A percentile compares a stretch with the other conserved stretches of the same genome.
Conservation (phyloP, 2,113 vertebrate species). For the Malurus alboscapulatus region DNA sequence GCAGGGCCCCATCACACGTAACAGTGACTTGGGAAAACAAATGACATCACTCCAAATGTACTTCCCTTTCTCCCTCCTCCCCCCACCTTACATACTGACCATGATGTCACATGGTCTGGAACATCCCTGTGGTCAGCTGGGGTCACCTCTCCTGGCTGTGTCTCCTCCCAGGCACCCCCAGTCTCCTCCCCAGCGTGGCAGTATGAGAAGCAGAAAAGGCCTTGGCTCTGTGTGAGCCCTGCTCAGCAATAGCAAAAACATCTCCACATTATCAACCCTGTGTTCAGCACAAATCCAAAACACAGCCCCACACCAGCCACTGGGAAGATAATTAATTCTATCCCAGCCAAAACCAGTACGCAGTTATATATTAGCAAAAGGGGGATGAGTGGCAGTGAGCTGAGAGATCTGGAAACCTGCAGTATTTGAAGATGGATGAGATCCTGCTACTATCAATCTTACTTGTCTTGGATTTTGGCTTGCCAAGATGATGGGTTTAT, state of each 20-base stretch:
- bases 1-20: accelerated
- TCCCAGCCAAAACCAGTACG: neutral
- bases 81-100: neutral
- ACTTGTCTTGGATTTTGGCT: neutral
- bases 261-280: neutral
- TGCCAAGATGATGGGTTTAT: neutral
- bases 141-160: neutral
- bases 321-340: neutral
- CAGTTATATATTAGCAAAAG: neutral
- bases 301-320: neutral
- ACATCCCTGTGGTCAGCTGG: neutral
- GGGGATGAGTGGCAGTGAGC: neutral
- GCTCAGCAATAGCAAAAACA: neutral
- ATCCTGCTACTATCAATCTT: neutral
- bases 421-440: neutral
- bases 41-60: neutral
- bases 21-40: neutral
- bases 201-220: neutral
- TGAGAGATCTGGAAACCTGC: neutral
- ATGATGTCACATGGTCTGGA: neutral
- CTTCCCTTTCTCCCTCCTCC: neutral
- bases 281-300: neutral
- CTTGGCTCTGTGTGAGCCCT: neutral
- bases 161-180: neutral
- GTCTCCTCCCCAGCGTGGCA: accelerated